Conservation (phyloP, 2,888 invertebrate genomes). For the Frankliniella intonsa region DNA sequence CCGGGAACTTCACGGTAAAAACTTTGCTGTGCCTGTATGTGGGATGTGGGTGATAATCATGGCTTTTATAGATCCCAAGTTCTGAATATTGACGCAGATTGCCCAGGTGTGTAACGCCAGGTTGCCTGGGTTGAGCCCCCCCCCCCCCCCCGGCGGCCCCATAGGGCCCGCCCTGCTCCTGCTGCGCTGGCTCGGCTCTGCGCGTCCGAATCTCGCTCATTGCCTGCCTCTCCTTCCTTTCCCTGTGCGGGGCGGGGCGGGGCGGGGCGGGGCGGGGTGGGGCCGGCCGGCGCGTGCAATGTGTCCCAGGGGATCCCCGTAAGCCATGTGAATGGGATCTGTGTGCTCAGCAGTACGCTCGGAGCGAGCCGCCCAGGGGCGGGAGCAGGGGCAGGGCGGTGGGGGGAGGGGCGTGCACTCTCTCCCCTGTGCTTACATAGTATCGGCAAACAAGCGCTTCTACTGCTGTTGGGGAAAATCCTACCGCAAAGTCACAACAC, state of each 20-base stretch:
- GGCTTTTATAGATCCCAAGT: too few species aligned
- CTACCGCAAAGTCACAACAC: too few species aligned
- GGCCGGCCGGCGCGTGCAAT: background rate
- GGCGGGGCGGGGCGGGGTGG: background rate
- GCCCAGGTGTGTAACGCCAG: too few species aligned
- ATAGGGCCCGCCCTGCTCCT: background rate
- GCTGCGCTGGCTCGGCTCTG: background rate
- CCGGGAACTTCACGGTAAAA: too few species aligned
- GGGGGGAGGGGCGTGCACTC: background rate
- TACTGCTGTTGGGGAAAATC: too few species aligned
- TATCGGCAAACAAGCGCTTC: background rate
- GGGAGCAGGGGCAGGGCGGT: background rate
- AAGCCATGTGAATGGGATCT: slow-evolving; percentile 12
- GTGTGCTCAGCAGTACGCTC: slow-evolving; percentile 7
- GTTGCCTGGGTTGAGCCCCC: too few species aligned
- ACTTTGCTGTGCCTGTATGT: too few species aligned
- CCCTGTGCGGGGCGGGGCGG: background rate
- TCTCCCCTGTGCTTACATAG: background rate
- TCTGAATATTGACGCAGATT: too few species aligned
- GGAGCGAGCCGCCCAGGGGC: background rate
- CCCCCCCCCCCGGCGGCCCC: too few species aligned
- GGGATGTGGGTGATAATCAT: too few species aligned
- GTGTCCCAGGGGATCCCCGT: slow-evolving; percentile 4
- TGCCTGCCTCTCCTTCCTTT: background rate
- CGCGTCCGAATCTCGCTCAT: background rate